Evolutionary conservation across 2,113 vertebrate species (phyloP).

Genomic region (Corythaixoides concolor): DNA sequence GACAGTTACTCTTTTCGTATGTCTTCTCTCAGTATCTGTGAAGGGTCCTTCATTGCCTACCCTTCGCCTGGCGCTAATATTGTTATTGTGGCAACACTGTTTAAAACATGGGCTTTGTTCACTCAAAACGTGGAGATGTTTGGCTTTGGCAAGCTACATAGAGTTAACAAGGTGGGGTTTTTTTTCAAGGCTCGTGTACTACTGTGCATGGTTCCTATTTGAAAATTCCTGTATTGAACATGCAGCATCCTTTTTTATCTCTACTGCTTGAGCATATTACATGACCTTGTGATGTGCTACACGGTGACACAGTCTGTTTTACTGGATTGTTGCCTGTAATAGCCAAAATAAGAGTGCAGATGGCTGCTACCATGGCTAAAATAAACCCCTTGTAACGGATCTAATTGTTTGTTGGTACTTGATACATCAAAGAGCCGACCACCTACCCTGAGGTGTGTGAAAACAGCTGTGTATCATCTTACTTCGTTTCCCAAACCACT

Average conservation of each 20-base stretch:
- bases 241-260: slow-evolving; percentile 20
- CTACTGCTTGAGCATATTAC: not conserved
- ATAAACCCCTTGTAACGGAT: slow-evolving; percentile 6
- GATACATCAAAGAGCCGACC: not conserved
- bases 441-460: slow-evolving; percentile 1
- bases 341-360: not conserved
- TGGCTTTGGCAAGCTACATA: not conserved
- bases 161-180: not conserved
- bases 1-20: not conserved
- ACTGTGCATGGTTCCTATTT: not conserved
- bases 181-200: not conserved
- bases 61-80: not conserved
- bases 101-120: not conserved
- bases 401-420: not conserved
- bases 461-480: not conserved
- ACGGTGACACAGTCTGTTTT: not conserved
- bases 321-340: slow-evolving; percentile 19
- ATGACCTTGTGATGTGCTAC: slow-evolving; percentile 13
- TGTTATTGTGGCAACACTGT: not conserved
- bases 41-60: not conserved
- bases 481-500: not conserved
- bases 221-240: not conserved
- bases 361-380: not conserved
- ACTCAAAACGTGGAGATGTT: not conserved
- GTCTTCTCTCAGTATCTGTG: not conserved